A percentile compares a stretch with the other conserved stretches of the same genome.
Evolutionary conservation across 1,140 invertebrate genomes (phyloP).

Genomic region (Vollenhovia emeryi): DNA sequence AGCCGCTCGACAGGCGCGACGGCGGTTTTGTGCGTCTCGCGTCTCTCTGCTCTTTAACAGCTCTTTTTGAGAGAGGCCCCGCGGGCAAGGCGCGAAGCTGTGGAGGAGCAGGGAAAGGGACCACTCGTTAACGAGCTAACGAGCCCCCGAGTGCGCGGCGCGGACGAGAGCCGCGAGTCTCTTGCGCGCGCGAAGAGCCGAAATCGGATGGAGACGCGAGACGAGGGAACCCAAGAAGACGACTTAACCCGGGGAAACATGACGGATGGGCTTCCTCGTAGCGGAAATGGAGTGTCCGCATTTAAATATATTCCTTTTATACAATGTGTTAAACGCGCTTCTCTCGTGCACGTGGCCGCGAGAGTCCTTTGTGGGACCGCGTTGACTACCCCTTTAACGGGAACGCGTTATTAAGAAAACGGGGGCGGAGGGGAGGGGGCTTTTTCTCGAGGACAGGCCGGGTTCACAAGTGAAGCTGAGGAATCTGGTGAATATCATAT

Average conservation of each 20-base stretch:
- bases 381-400: constrained; percentile 19
- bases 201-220: constrained; percentile 10
- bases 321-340: not conserved
- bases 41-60: constrained; percentile 51
- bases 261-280: constrained; percentile 17
- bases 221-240: constrained; percentile 29
- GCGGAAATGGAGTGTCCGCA: constrained; percentile 27
- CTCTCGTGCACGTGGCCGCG: not conserved
- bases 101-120: constrained; percentile 57
- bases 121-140: constrained; percentile 63
- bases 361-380: constrained; percentile 16
- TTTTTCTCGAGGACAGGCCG: not conserved
- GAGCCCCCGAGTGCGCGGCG: constrained; percentile 34
- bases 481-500: no score
- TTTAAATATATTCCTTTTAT: constrained; percentile 20
- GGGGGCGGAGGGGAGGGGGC: no score
- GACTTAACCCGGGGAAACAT: constrained; percentile 16
- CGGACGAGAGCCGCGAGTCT: not conserved
- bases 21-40: constrained; percentile 26
- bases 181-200: not conserved
- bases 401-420: constrained; percentile 2
- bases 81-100: constrained; percentile 60
- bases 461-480: no score
- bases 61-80: constrained; percentile 61
- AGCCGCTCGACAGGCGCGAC: constrained; percentile 43